Evolutionary conservation across 1,140 invertebrate species (phyloP).

Genomic region (Polypedilum pembai): DNA sequence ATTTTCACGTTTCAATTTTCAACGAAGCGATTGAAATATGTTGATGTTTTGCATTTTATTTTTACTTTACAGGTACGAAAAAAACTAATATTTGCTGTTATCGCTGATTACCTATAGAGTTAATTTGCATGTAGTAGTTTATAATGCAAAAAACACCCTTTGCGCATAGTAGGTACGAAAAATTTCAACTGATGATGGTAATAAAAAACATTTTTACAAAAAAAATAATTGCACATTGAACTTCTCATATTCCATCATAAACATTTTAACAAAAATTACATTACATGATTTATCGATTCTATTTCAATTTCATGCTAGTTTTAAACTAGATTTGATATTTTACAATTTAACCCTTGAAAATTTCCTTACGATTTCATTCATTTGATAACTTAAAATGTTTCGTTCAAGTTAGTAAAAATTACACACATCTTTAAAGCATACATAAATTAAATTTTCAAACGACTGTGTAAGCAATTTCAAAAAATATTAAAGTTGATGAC

Average conservation of each 20-base stretch:
- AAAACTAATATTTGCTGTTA: background rate
- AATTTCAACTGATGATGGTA: no score
- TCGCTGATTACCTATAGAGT: background rate
- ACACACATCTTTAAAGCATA: background rate
- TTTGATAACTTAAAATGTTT: background rate
- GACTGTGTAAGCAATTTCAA: background rate
- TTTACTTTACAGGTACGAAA: conserved; percentile 18
- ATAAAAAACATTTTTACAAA: no score
- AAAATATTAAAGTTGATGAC: conserved; percentile 3
- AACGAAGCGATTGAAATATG: background rate
- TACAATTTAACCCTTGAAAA: conserved; percentile 2
- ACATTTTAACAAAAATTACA: no score
- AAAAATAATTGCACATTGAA: no score
- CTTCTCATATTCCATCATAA: no score
- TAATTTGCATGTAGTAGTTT: background rate
- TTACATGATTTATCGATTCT: no score
- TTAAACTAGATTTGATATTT: no score
- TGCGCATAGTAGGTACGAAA: background rate
- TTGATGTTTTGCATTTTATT: conserved; percentile 25
- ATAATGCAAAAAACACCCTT: background rate
- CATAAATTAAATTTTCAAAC: conserved; percentile 5
- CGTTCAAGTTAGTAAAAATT: conserved; percentile 21
- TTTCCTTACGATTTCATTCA: background rate
- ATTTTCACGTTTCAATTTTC: background rate
- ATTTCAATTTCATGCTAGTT: no score